Percentiles rank a stretch among this genome's conserved stretches.
Evolutionary conservation across 2,888 invertebrate genomes (phyloP).

Genomic region (Cotesia congregata): DNA sequence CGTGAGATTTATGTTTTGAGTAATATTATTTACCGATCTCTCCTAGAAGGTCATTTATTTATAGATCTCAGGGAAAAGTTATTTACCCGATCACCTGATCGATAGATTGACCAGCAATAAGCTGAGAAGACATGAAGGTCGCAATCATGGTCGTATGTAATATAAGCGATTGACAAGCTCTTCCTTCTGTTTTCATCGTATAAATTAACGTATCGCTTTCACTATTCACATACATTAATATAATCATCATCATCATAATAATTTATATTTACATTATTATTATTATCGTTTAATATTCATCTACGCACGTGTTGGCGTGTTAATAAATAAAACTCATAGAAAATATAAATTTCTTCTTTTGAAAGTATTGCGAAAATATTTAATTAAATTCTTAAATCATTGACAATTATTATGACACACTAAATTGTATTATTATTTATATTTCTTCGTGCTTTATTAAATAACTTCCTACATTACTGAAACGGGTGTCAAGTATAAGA

Average conservation of each 20-base stretch:
- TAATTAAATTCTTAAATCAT: conserved; percentile 3
- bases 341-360: conserved; percentile 1
- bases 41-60: not conserved
- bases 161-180: conserved; percentile 22
- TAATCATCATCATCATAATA: not conserved
- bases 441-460: not conserved
- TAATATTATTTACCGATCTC: conserved; percentile 1
- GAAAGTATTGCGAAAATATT: conserved; percentile 15
- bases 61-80: conserved; percentile 9
- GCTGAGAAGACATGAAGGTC: conserved; percentile 36
- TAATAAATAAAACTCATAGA: not conserved
- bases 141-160: conserved; percentile 22
- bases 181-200: conserved; percentile 33
- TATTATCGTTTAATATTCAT: conserved; percentile 3
- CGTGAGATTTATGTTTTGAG: too few species aligned
- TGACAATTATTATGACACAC: not conserved
- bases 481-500: not conserved
- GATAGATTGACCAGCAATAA: not conserved
- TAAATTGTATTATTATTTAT: not conserved
- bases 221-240: conserved; percentile 23
- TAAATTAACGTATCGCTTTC: conserved; percentile 39
- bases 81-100: not conserved
- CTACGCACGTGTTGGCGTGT: conserved; percentile 1
- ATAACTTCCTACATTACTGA: not conserved
- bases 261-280: not conserved